Base-by-base conservation (phyloP, 2,888 invertebrate genomes). In the Calliphora vomitoria region DNA sequence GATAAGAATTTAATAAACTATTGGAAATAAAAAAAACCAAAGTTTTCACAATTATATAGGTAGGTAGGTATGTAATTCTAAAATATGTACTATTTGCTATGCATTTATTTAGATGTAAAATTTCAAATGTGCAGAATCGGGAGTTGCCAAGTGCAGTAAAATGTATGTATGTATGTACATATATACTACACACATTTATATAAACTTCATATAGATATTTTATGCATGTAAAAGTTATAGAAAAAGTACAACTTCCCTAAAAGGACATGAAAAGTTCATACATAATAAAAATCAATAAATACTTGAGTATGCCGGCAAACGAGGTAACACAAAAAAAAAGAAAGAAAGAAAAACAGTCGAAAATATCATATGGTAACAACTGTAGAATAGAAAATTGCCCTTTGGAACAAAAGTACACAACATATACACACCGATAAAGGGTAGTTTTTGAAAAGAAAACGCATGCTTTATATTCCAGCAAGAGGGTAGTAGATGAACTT, bases 221-320 rank as follows among this genome's bases (percentile, higher is more conserved):
- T 44, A 44, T 50, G 8, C 15, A 58, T 58, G 38, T 8, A 62
- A 25, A 74, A 38, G 3, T 80, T 50, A 20, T 47, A 80, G 64
- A 64, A 68, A 76, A 74, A 44, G 13, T 20, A 41, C 44, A 82
- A 87, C 62, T 85, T 87, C 84, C 87, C 78, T 87, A 87, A 87
- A 87, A 87, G 87, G 85, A 82, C 82, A 87, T 85, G 78, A 78
- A 85, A 82, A 66, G 75, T 85, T 78, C 68, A 84, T 81, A 64
- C 62, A 72, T 18, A 82, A 80, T 64, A 79, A 85, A 71, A 81
- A 81, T 85, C 75, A 64, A 85, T 76, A 76, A 38, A 78, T 55
- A 35, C 60, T 84, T 71, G 47, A 81, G 25, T 68, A 78, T 85
- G 82, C 87, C 87, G 87, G 87, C 82, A 79, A 82, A 87, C 53